phyloP scores from a whole-genome alignment of 2,113 vertebrate species.

The Python bivittatus region DNA sequence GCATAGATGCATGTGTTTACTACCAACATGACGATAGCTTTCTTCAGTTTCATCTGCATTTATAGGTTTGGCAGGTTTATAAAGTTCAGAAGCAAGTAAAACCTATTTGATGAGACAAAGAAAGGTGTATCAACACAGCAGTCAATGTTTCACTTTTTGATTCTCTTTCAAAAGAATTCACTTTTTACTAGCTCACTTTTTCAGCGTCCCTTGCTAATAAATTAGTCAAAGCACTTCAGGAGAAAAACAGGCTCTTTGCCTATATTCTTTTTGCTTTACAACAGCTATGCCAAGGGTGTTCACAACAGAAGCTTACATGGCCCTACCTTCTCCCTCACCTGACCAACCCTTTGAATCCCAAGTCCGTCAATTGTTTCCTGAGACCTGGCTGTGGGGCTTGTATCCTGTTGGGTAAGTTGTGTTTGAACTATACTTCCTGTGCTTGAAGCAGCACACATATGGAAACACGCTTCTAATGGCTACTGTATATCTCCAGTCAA shows the following conservation, averaged over 20 bases:
- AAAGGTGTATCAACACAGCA: background rate
- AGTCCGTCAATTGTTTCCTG: constrained; percentile 67
- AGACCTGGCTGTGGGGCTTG: constrained; percentile 80
- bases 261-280: background rate
- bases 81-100: no score
- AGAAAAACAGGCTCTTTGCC: background rate
- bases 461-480: background rate
- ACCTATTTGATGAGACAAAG: background rate
- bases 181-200: background rate
- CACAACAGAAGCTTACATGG: background rate
- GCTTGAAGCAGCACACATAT: background rate
- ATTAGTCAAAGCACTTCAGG: no score
- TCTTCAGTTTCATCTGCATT: background rate
- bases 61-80: background rate
- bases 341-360: constrained; percentile 9
- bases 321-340: background rate
- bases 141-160: background rate
- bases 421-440: background rate
- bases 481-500: no score
- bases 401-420: constrained; percentile 69
- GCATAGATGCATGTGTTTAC: no score
- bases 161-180: background rate
- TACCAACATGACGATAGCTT: background rate
- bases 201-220: no score
- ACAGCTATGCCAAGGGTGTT: background rate